Conservation (phyloP, 2,888 invertebrate species). For the Ichneumoninae sp. region DNA sequence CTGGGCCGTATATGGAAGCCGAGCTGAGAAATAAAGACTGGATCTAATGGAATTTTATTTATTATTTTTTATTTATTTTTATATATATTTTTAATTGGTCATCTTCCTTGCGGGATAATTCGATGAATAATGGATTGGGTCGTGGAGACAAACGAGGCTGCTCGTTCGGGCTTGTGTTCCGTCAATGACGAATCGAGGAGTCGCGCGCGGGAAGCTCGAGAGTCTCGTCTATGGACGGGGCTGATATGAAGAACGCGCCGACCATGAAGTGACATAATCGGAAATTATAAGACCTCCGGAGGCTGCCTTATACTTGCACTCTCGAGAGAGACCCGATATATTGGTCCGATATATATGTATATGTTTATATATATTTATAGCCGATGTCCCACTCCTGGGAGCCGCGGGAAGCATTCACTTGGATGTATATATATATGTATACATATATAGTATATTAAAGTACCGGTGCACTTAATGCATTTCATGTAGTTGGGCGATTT, state of each 20-base stretch:
- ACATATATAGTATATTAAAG: background rate
- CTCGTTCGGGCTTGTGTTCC: background rate
- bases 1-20: background rate
- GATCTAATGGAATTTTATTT: background rate
- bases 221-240: slow-evolving; percentile 5
- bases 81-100: background rate
- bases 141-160: background rate
- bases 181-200: slow-evolving; percentile 1
- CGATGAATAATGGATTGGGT: background rate
- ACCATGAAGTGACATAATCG: slow-evolving; percentile 65
- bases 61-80: background rate
- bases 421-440: background rate
- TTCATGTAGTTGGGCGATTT: slow-evolving; percentile 17
- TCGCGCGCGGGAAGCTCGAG: slow-evolving; percentile 6
- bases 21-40: background rate
- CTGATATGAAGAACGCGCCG: slow-evolving; percentile 36
- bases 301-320: slow-evolving; percentile 38
- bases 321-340: slow-evolving; percentile 31
- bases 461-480: slow-evolving; percentile 3
- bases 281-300: slow-evolving; percentile 36
- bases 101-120: background rate
- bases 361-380: slow-evolving; percentile 28
- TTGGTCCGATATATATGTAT: slow-evolving; percentile 37
- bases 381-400: slow-evolving; percentile 3
- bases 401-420: slow-evolving; percentile 31